These are phyloP conservation scores for Clusia tigrina DNA, from an alignment of 2,888 invertebrate genomes.

Conservation along the genomic window DNA sequence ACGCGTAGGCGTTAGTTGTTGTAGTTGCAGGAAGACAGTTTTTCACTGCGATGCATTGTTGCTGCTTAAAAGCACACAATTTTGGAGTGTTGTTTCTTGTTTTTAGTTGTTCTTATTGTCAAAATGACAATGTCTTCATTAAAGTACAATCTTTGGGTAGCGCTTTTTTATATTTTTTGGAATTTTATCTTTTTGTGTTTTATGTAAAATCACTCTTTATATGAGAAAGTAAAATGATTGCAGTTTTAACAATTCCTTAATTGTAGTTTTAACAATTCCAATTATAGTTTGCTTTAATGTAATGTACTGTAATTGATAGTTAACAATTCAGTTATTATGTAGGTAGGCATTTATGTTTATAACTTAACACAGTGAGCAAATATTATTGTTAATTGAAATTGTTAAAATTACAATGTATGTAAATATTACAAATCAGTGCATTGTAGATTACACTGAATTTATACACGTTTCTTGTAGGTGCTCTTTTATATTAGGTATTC, in stretches of 20 bases:
- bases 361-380: no score
- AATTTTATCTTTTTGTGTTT: background rate
- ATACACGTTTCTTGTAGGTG: no score
- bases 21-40: constrained; percentile 41
- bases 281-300: no score
- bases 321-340: no score
- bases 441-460: no score
- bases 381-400: no score
- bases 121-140: constrained; percentile 8
- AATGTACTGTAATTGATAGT: no score
- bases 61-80: constrained; percentile 44
- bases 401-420: no score
- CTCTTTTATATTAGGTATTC: no score
- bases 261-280: background rate
- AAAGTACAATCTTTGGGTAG: no score
- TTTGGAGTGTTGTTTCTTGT: background rate
- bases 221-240: background rate
- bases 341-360: no score
- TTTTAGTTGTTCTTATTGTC: background rate
- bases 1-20: constrained; percentile 18
- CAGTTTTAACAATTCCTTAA: background rate
- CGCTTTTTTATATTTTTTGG: background rate
- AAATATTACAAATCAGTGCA: no score
- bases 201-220: background rate
- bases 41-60: constrained; percentile 17